phyloP scores from a whole-genome alignment of 2,113 vertebrate genomes.

The Malaclemys terrapin region DNA sequence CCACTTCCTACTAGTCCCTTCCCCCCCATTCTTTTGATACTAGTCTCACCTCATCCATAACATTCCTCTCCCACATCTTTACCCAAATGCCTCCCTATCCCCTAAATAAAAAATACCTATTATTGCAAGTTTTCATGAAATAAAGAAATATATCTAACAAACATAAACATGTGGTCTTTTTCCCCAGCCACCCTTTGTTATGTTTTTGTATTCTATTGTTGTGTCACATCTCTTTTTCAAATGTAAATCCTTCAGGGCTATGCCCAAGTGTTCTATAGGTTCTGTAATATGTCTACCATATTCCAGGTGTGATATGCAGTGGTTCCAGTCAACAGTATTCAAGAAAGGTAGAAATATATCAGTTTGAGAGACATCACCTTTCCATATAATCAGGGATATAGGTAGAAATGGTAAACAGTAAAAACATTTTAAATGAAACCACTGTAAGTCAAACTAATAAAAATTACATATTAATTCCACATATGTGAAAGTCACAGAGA shows the following conservation, averaged over 20 bases:
- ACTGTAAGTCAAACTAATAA: background rate
- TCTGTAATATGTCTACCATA: background rate
- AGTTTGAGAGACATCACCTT: background rate
- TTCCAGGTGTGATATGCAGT: background rate
- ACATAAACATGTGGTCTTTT: background rate
- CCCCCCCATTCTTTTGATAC: background rate
- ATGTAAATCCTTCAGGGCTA: background rate
- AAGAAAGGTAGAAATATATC: background rate
- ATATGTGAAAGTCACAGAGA: background rate
- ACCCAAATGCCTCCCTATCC: background rate
- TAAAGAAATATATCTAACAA: background rate
- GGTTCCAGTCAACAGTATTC: background rate
- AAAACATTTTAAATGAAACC: background rate
- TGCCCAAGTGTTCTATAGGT: accelerated
- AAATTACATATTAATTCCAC: background rate
- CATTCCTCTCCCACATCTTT: background rate
- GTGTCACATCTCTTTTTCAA: background rate
- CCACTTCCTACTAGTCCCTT: background rate
- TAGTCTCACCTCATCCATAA: background rate
- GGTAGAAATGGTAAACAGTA: background rate
- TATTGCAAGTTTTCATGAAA: background rate
- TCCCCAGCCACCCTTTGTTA: background rate
- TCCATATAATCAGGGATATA: background rate
- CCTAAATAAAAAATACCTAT: background rate
- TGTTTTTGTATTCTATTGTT: background rate